A percentile compares a stretch with the other conserved stretches of the same genome.
Evolutionary conservation across 2,797 vertebrate species (phyloP).

Genomic region (Trematomus bernacchii): DNA sequence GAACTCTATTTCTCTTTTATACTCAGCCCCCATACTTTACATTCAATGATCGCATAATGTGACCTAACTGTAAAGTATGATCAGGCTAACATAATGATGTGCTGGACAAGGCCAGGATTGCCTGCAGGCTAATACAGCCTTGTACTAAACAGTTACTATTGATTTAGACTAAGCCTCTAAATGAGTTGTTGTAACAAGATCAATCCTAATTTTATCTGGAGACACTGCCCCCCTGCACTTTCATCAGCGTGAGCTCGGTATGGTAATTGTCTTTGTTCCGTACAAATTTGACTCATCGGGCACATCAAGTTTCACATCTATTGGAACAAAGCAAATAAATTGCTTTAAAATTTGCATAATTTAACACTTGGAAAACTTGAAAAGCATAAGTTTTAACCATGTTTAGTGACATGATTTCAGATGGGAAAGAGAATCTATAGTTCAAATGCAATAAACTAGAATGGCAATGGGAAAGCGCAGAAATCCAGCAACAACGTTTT

Average conservation of each 20-base stretch:
- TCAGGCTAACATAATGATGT: constrained; percentile 55
- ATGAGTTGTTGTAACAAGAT: constrained; percentile 77
- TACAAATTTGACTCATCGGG: constrained; percentile 18
- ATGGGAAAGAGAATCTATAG: not conserved
- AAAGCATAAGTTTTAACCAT: not conserved
- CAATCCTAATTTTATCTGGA: constrained; percentile 75
- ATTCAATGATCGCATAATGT: constrained; percentile 45
- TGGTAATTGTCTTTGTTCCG: constrained; percentile 43
- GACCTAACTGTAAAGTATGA: constrained; percentile 43
- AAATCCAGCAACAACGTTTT: too few species aligned
- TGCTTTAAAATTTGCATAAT: not conserved
- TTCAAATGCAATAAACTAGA: not conserved
- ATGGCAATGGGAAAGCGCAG: too few species aligned
- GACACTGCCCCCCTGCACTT: constrained; percentile 29
- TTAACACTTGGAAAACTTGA: not conserved
- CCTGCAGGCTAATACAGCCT: constrained; percentile 68
- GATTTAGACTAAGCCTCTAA: constrained; percentile 76
- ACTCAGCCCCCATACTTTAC: constrained; percentile 11
- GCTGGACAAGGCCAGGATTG: constrained; percentile 48
- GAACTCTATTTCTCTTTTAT: not conserved
- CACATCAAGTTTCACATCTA: constrained; percentile 6
- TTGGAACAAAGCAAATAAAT: constrained; percentile 5
- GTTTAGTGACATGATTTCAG: constrained; percentile 4
- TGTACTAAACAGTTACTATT: constrained; percentile 77
- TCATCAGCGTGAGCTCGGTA: constrained; percentile 16